Percentiles rank a stretch among this genome's conserved stretches.
These are phyloP conservation scores for Spodoptera exigua DNA, from an alignment of 2,888 invertebrate genomes.

Conservation along the genomic window DNA sequence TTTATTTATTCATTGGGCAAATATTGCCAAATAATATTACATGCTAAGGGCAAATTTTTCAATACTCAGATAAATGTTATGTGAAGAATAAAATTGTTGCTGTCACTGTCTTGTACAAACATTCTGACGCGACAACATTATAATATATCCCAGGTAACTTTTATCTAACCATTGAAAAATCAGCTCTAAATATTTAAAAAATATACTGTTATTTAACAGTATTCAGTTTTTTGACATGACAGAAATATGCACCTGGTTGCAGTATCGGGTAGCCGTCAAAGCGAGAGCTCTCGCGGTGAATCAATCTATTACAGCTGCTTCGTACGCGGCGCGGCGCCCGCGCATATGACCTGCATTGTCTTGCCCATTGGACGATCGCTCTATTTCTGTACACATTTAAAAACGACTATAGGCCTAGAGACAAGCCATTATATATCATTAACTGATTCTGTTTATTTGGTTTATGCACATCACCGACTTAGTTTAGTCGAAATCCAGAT, in stretches of 20 bases:
- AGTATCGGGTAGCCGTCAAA: slow-evolving; percentile 45
- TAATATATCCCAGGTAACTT: no score
- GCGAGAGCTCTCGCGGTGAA: slow-evolving; percentile 65
- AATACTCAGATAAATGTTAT: no score
- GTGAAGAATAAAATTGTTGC: no score
- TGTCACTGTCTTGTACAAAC: no score
- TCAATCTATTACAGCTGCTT: slow-evolving; percentile 85
- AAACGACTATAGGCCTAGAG: slow-evolving; percentile 76
- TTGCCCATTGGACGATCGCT: slow-evolving; percentile 69
- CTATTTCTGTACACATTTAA: slow-evolving; percentile 73
- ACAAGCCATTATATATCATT: slow-evolving; percentile 56
- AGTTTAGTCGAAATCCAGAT: no score
- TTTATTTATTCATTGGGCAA: no score
- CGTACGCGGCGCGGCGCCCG: slow-evolving; percentile 53
- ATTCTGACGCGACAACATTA: no score
- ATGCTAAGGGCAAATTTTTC: no score
- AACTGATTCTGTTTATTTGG: slow-evolving; percentile 24
- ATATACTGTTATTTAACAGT: no score
- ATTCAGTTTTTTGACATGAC: slow-evolving; percentile 12
- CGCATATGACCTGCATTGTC: slow-evolving; percentile 73
- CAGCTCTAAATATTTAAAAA: background rate
- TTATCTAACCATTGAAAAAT: no score
- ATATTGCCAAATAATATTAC: no score
- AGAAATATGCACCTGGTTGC: slow-evolving; percentile 27
- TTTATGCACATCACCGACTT: no score